These are phyloP conservation scores for Leucoraja erinaceus DNA, from an alignment of 2,113 vertebrate species.

Conservation along the genomic window DNA sequence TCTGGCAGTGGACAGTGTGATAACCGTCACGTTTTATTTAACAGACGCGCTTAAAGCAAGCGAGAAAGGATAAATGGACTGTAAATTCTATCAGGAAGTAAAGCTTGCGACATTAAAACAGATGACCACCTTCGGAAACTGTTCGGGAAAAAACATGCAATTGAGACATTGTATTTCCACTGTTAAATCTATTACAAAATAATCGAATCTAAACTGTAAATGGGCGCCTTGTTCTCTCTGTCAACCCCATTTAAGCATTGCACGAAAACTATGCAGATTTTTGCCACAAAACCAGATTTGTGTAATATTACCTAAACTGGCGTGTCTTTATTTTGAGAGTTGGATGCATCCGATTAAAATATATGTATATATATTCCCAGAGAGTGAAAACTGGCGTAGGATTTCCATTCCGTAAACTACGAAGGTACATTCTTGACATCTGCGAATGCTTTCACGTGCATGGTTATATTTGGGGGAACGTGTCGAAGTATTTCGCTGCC, in stretches of 20 bases:
- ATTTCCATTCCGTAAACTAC: neutral
- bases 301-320: neutral
- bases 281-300: neutral
- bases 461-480: neutral
- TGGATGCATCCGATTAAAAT: neutral
- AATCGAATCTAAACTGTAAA: neutral
- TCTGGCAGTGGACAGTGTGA: neutral
- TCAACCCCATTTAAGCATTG: neutral
- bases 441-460: neutral
- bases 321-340: neutral
- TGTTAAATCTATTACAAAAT: neutral
- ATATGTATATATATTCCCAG: neutral
- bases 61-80: neutral
- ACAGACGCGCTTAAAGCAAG: neutral
- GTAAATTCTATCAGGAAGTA: neutral
- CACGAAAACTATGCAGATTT: neutral
- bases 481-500: neutral
- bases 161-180: neutral
- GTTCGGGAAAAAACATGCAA: neutral
- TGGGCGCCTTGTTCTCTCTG: neutral
- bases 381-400: neutral
- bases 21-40: neutral
- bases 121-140: neutral
- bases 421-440: neutral
- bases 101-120: neutral